Base-by-base conservation (phyloP, 1,140 invertebrate species). In the Schlechtendalia chinensis region DNA sequence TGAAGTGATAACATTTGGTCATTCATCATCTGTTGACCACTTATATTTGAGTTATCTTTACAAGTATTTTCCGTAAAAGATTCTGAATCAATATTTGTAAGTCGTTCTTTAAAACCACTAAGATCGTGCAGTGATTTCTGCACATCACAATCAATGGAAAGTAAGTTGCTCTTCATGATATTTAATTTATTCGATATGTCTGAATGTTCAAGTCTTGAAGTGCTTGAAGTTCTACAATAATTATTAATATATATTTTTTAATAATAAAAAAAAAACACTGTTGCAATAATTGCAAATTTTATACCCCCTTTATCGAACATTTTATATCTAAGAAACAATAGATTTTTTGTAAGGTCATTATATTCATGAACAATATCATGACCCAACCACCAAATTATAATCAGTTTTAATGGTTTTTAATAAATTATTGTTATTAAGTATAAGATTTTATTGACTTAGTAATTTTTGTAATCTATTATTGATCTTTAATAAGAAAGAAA, bases 1-100 rank as follows among this genome's bases (percentile, higher is more conserved):
- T 80, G 17, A n/a, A 79, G 75, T 50, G 75, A 79, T 50, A 79
- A 61, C 29, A 79, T 50, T 61, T 79, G 75, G 0, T 79, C 75
- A 27, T 61, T 59, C 17, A 47, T 79, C 39, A 24, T 1, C 10
- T 50, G 32, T 61, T 79, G 54, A 17, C 19, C 0, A 50, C 17
- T 29, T n/a, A n/a, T 53, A 14, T 27, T 39, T 19, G 4, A 5
- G 14, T 29, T 39, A 61, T 27, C 58, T 24, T 47, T 59, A 77
- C 12, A 77, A 45, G 1, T 50, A 19, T 45, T 22, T 61, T 77
- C 54, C 17, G 22, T 11, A 59, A 61, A 27, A 11, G 32, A 16
- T 29, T 79, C 58, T 27, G 17, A 45, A 47, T 45, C 53, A 27
- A 63, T 27, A 79, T 79, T 79, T 19, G 75, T 17, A 47, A 79